Percentiles rank a stretch among this genome's conserved stretches.
Conservation (phyloP, 2,113 vertebrate genomes). For the Scopus umbretta region DNA sequence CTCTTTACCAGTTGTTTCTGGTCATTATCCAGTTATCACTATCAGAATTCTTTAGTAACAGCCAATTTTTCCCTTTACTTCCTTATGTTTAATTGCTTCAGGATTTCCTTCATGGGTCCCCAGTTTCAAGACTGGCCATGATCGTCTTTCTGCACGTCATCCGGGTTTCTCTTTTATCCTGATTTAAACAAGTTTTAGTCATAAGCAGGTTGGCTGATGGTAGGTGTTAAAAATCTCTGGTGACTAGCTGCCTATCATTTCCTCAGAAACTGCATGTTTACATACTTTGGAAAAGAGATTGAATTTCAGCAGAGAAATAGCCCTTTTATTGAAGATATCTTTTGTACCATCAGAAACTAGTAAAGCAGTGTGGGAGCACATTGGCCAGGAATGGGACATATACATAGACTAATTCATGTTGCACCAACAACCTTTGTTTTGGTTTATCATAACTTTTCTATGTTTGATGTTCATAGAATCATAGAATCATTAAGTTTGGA, state of each 20-base stretch:
- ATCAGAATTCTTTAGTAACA: neutral
- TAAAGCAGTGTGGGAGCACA: neutral
- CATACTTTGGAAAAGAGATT: neutral
- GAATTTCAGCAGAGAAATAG: neutral
- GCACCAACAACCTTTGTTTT: neutral
- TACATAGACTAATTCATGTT: neutral
- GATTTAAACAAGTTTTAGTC: neutral
- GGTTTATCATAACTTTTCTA: neutral
- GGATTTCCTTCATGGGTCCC: neutral
- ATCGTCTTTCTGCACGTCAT: neutral
- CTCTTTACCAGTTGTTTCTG: neutral
- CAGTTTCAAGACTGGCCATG: neutral
- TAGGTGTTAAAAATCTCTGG: neutral
- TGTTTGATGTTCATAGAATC: no score
- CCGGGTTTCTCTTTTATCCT: neutral
- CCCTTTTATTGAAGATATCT: neutral
- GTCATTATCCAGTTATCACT: neutral
- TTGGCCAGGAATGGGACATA: neutral
- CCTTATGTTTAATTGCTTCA: neutral
- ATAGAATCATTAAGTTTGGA: no score
- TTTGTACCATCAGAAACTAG: neutral
- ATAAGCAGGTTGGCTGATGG: neutral
- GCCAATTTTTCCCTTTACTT: neutral
- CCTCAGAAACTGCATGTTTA: neutral
- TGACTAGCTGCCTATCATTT: neutral